Evolutionary conservation across 2,113 vertebrate genomes (phyloP), one percentile per base, ranked within the genome.

Genomic region (Rissa tridactyla): DNA sequence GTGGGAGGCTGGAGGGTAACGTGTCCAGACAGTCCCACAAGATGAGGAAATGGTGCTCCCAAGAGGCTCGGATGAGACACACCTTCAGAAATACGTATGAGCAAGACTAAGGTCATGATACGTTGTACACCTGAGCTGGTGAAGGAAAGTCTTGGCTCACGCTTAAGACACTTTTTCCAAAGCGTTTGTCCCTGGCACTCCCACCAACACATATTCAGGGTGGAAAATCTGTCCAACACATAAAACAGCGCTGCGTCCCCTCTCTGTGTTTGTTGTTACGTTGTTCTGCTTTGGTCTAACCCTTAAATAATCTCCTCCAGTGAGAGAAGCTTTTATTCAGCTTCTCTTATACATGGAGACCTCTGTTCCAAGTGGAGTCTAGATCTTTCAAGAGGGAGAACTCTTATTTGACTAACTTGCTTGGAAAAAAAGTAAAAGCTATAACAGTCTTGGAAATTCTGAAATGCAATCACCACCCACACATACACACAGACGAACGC

Each of bases 21-120:
- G 6, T 13, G 44, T 66, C 78, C 96, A 49, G 75, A 14, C 79
- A 10, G n/a, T 3, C n/a, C 66, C 4, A 13, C 21, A 26, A 65
- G 66, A 82, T 30, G 82, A 83, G 91, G 95, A 94, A 94, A 96
- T n/a, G 86, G 83, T 96, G 96, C 91, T 96, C 89, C 91, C 96
- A 94, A 90, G 93, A 93, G 96, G 71, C 83, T 65, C 1, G 1
- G 80, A 23, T n/a, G 71, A 64, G 86, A 65, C 85, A 71, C 57
- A 76, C 83, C 86, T 86, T 69, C 57, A 69, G 30, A 82, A 78
- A 51, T 38, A 79, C 6, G 60, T 5, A 40, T 68, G 65, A 78
- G 92, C 84, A 29, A 38, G 81, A 36, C 57, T 44, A 60, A 73
- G 73, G 52, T 66, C 82, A 68, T 46, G 86, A 32, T 32, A 22